These are phyloP conservation scores for Tinamus guttatus DNA, from an alignment of 2,113 vertebrate species.

Conservation along the genomic window DNA sequence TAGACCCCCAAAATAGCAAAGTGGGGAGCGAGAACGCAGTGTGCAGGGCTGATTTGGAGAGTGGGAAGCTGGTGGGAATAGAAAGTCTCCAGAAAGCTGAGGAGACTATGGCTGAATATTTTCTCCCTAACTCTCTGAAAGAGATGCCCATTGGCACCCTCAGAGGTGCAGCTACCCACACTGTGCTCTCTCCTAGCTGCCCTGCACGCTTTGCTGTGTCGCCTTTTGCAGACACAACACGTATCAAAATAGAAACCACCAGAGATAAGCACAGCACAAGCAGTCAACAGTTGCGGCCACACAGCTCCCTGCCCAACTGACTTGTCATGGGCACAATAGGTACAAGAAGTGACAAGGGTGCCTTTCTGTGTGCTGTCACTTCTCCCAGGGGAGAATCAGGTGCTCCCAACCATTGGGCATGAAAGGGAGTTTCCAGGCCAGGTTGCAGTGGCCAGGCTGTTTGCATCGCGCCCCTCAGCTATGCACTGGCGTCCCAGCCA, in stretches of 20 bases:
- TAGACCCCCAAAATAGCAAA: constrained; percentile 9
- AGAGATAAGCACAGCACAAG: background rate
- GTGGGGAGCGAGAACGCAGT: background rate
- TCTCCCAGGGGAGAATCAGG: background rate
- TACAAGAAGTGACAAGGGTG: accelerated
- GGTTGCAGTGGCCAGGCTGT: background rate
- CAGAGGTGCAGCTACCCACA: background rate
- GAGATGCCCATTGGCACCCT: background rate
- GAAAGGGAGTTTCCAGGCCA: background rate
- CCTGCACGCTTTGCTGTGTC: background rate
- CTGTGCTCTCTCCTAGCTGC: background rate
- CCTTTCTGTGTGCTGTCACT: background rate
- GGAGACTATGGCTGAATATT: background rate
- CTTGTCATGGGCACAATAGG: background rate
- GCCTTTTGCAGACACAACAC: background rate
- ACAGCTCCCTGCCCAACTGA: background rate
- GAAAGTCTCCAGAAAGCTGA: constrained; percentile 9
- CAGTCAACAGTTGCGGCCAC: background rate
- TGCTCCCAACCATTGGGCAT: background rate
- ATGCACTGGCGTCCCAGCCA: background rate
- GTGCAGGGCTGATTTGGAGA: background rate
- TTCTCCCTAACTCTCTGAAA: too few relatives aligned
- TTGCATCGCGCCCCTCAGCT: background rate
- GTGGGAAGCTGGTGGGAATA: constrained; percentile 22
- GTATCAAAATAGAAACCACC: background rate